Evolutionary conservation across 1,140 invertebrate genomes (phyloP).

Genomic region (Drosophila biarmipes): DNA sequence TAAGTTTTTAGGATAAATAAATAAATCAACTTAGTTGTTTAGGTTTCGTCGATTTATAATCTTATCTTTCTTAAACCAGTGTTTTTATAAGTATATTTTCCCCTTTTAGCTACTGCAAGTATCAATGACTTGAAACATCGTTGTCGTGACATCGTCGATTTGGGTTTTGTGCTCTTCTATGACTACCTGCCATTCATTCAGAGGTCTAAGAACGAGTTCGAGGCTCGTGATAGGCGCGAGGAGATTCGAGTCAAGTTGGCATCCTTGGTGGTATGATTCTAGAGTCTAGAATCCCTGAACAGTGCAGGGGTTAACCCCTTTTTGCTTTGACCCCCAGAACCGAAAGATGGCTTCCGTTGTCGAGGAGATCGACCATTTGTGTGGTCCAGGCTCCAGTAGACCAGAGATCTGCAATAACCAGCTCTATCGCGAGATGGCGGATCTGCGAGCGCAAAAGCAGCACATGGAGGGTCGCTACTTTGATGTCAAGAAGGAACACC

Average conservation of each 20-base stretch:
- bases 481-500: not conserved
- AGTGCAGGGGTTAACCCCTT: too few species aligned
- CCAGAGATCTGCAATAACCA: not conserved
- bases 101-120: slow-evolving; percentile 32
- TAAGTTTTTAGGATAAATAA: slow-evolving; percentile 27
- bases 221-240: not conserved
- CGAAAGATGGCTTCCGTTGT: not conserved
- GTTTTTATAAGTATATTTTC: not conserved
- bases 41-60: too few species aligned
- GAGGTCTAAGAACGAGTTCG: not conserved
- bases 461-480: not conserved
- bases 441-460: slow-evolving; percentile 3
- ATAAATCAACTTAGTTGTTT: too few species aligned
- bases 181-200: slow-evolving; percentile 7
- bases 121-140: slow-evolving; percentile 43
- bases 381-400: not conserved
- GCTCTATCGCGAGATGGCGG: not conserved
- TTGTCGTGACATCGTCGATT: slow-evolving; percentile 10
- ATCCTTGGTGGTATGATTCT: slow-evolving; percentile 15
- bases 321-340: not conserved
- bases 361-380: slow-evolving; percentile 6
- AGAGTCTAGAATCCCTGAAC: not conserved
- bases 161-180: slow-evolving; percentile 7
- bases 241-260: slow-evolving; percentile 1
- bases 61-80: too few species aligned